Conservation (phyloP, 2,113 vertebrate species). For the Plotosus lineatus region DNA sequence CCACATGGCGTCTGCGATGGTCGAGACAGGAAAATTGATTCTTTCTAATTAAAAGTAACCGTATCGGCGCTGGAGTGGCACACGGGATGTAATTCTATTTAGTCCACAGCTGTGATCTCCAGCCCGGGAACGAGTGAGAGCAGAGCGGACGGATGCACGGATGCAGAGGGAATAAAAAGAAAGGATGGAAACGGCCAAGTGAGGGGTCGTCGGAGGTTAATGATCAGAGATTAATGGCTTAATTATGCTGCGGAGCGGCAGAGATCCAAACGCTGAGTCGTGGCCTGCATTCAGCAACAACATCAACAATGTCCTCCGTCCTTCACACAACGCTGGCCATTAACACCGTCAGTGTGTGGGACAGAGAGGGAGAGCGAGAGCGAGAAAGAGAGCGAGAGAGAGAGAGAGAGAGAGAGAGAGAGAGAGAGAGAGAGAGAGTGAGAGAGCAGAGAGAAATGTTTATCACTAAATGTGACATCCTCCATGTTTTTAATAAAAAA, state of each 20-base stretch:
- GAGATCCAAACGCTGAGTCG: constrained; percentile 9
- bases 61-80: neutral
- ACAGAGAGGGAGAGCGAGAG: neutral
- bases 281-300: neutral
- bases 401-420: neutral
- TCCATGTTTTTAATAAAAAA: too few species aligned
- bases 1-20: neutral
- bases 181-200: neutral
- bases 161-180: neutral
- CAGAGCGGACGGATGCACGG: neutral
- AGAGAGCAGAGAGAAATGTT: too few species aligned
- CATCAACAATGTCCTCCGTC: neutral
- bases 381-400: neutral
- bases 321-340: constrained; percentile 15
- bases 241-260: constrained; percentile 10
- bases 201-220: constrained; percentile 12
- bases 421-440: too few species aligned
- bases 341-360: neutral
- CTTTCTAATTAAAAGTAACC: constrained; percentile 10
- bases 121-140: neutral
- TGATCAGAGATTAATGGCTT: constrained; percentile 12
- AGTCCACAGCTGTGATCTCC: constrained; percentile 10
- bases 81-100: constrained; percentile 14
- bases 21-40: neutral
- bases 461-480: neutral